These are phyloP conservation scores for Zoanthus sansibaricus DNA, from an alignment of 92 coral and sea anemone genomes.

Conservation along the genomic window DNA sequence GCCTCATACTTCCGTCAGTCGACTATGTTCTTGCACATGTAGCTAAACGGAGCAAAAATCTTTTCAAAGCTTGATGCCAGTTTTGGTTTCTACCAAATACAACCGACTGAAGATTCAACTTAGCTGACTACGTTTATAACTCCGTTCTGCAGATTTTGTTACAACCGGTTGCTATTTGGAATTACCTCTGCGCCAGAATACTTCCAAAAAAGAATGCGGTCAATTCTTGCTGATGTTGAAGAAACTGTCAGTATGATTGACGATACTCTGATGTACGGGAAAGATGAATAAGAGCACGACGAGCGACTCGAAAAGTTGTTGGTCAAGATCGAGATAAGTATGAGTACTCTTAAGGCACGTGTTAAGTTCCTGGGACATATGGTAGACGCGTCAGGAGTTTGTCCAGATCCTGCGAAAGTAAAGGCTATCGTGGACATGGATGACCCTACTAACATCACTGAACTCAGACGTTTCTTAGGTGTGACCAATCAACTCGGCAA, in stretches of 20 bases:
- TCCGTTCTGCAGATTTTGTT: too few species aligned
- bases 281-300: conserved; percentile 34
- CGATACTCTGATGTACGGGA: background rate
- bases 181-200: too few species aligned
- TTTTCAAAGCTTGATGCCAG: conserved; percentile 33
- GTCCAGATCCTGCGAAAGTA: too few species aligned
- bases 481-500: background rate
- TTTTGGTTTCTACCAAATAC: conserved; percentile 14
- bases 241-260: background rate
- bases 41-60: conserved; percentile 19
- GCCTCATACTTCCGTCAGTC: background rate
- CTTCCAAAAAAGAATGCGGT: too few species aligned
- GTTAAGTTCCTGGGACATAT: conserved; percentile 33
- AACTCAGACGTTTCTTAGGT: background rate
- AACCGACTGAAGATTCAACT: background rate
- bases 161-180: too few species aligned
- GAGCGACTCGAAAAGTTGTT: conserved; percentile 30
- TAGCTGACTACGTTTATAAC: too few species aligned
- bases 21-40: conserved; percentile 28
- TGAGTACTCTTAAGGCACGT: conserved; percentile 40
- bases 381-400: too few species aligned
- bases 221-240: background rate
- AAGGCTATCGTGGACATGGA: background rate
- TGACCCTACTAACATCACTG: too few species aligned
- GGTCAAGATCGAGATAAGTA: conserved; percentile 5